A percentile compares a stretch with the other conserved stretches of the same genome.
These are phyloP conservation scores for Vultur gryphus DNA, from an alignment of 2,797 vertebrate species.

Conservation along the genomic window DNA sequence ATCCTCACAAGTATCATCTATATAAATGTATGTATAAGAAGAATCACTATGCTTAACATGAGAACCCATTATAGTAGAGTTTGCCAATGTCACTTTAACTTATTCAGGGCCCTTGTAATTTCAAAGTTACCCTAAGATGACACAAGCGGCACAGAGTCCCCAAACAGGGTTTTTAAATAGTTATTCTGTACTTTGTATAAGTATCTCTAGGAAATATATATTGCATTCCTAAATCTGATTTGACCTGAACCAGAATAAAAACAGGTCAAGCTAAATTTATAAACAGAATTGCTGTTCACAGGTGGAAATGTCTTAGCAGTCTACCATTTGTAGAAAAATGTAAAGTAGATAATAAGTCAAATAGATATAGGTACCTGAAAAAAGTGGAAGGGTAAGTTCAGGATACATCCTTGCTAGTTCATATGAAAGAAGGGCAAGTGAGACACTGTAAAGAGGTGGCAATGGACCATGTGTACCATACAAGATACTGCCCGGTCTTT, in stretches of 20 bases:
- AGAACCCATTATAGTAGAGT: not conserved
- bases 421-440: conserved; percentile 87
- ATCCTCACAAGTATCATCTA: not conserved
- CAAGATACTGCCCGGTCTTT: conserved; percentile 91
- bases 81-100: not conserved
- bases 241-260: conserved; percentile 10
- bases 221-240: not conserved
- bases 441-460: conserved; percentile 94
- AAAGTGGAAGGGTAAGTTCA: conserved; percentile 94
- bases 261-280: not conserved
- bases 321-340: not conserved
- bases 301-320: not conserved
- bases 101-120: not conserved
- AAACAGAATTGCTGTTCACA: not conserved
- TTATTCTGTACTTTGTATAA: not conserved
- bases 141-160: not conserved
- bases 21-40: not conserved
- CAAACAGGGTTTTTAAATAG: not conserved
- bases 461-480: conserved; percentile 93
- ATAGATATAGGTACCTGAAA: conserved; percentile 83
- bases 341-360: not conserved
- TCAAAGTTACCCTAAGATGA: not conserved
- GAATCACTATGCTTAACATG: not conserved
- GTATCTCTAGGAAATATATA: not conserved
- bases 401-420: conserved; percentile 98